These are phyloP conservation scores for Passer domesticus DNA, from an alignment of 2,113 vertebrate species.

Conservation along the genomic window DNA sequence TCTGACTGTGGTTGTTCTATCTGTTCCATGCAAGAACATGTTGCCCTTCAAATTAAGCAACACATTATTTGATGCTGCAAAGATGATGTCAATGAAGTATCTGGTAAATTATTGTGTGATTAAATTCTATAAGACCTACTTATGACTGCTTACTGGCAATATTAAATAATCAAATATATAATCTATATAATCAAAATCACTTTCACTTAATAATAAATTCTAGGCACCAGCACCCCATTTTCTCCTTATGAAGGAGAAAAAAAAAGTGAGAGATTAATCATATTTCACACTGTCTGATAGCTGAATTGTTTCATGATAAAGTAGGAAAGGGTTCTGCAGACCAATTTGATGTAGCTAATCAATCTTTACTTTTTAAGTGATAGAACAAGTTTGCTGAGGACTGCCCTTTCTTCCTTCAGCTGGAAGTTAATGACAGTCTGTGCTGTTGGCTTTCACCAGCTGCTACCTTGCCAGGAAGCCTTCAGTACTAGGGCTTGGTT, in stretches of 20 bases:
- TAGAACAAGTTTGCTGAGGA: neutral
- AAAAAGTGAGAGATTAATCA: neutral
- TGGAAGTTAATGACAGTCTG: neutral
- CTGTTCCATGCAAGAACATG: neutral
- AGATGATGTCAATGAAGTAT: neutral
- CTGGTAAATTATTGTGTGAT: neutral
- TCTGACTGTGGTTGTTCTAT: neutral
- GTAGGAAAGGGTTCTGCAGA: neutral
- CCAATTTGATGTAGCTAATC: slow-evolving; percentile 1
- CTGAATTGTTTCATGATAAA: neutral
- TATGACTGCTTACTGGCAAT: neutral
- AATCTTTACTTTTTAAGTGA: slow-evolving; percentile 29
- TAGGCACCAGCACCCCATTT: neutral
- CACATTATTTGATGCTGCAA: neutral
- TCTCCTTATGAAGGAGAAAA: neutral
- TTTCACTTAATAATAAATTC: neutral
- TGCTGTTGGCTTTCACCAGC: neutral
- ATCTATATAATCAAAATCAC: neutral
- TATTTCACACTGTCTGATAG: neutral
- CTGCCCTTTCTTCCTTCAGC: neutral
- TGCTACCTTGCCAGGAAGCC: neutral
- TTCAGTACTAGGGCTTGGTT: neutral
- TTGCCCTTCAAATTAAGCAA: neutral
- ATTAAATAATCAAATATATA: neutral
- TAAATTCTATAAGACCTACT: neutral